These are phyloP conservation scores for Maniola jurtina DNA, from an alignment of 1,140 invertebrate genomes.

Conservation along the genomic window DNA sequence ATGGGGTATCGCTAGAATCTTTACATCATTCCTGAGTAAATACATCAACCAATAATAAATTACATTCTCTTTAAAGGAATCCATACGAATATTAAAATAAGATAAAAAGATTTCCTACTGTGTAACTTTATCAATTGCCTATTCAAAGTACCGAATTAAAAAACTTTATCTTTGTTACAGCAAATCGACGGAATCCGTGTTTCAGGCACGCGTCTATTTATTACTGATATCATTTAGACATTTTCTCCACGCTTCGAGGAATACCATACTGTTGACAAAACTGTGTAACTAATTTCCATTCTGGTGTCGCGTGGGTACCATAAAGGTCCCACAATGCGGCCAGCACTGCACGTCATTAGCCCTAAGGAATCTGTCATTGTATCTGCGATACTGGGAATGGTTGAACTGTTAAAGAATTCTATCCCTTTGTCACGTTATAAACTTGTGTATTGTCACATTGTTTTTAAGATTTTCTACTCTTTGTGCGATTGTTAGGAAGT, in stretches of 20 bases:
- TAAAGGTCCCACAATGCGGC: conserved; percentile 70
- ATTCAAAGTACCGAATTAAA: neutral
- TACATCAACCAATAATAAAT: no score
- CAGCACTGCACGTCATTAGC: conserved; percentile 58
- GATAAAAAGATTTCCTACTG: no score
- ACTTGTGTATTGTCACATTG: conserved; percentile 50
- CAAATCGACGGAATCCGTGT: conserved; percentile 16
- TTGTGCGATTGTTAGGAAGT: conserved; percentile 74
- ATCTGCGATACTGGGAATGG: conserved; percentile 53
- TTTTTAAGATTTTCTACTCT: conserved; percentile 60
- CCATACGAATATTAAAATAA: no score
- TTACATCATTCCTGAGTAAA: no score
- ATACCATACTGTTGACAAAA: conserved; percentile 62
- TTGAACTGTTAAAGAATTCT: conserved; percentile 58
- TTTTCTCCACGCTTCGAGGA: conserved; percentile 64
- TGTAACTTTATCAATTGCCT: no score
- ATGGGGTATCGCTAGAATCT: no score
- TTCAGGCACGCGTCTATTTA: conserved; percentile 64
- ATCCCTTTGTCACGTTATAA: conserved; percentile 50
- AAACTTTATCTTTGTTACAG: neutral
- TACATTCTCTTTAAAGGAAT: no score
- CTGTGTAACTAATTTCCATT: conserved; percentile 71
- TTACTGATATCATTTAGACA: conserved; percentile 41
- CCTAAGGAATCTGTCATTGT: conserved; percentile 60
- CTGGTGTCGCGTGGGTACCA: conserved; percentile 74